Conservation (phyloP, 2,888 invertebrate species). For the Spodoptera exigua region DNA sequence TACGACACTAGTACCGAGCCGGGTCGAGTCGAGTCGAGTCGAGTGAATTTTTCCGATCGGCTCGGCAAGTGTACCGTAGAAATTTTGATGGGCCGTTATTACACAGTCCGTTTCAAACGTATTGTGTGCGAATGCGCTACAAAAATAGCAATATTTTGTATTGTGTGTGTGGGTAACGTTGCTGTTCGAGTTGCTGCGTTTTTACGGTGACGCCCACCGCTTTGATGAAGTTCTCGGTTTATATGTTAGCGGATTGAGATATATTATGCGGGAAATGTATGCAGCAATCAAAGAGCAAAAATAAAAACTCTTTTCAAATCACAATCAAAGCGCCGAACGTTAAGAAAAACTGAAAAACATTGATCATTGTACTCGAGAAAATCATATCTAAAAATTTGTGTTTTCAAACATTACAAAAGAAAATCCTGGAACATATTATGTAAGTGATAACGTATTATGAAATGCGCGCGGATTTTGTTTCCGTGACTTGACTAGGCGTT, state of each 20-base stretch:
- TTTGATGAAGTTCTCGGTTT: slow-evolving; percentile 60
- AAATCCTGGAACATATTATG: not conserved
- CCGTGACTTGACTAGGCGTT: slow-evolving; percentile 42
- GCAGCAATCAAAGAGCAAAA: slow-evolving; percentile 27
- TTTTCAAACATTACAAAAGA: too few relatives aligned
- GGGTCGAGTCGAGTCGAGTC: slow-evolving; percentile 61
- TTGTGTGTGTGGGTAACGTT: slow-evolving; percentile 57
- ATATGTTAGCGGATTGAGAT: slow-evolving; percentile 53
- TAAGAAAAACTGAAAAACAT: slow-evolving; percentile 27
- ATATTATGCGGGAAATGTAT: slow-evolving; percentile 45
- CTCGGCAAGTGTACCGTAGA: slow-evolving; percentile 80
- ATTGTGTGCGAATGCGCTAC: slow-evolving; percentile 78
- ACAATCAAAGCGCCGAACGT: slow-evolving; percentile 26
- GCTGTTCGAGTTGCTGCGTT: slow-evolving; percentile 57
- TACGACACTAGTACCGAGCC: slow-evolving; percentile 69
- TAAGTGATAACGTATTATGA: not conserved
- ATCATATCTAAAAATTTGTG: too few relatives aligned
- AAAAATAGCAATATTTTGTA: slow-evolving; percentile 70
- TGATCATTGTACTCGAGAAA: too few relatives aligned
- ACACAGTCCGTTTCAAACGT: slow-evolving; percentile 85
- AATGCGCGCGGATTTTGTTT: slow-evolving; percentile 11
- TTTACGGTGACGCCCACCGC: slow-evolving; percentile 50
- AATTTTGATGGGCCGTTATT: slow-evolving; percentile 85
- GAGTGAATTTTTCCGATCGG: slow-evolving; percentile 81
- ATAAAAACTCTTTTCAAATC: slow-evolving; percentile 38